These are phyloP conservation scores for Planiliza haematocheilus DNA, from an alignment of 2,113 vertebrate species.

Conservation along the genomic window DNA sequence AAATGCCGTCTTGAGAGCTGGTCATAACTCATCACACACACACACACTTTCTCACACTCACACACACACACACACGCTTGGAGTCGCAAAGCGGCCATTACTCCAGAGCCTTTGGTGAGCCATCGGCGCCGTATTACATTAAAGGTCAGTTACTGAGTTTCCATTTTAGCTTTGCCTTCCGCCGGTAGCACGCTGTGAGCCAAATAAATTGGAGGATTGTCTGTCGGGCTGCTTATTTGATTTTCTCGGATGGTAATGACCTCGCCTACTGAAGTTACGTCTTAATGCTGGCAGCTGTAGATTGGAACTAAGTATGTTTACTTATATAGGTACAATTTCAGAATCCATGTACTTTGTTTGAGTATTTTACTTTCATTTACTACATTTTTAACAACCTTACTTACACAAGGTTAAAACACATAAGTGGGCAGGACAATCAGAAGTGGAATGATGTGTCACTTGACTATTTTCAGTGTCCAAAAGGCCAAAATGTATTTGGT, in stretches of 20 bases:
- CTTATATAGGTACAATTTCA: too few relatives aligned
- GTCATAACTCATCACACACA: conserved; percentile 67
- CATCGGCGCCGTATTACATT: conserved; percentile 68
- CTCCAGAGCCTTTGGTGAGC: conserved; percentile 60
- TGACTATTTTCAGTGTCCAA: too few relatives aligned
- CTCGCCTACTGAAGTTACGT: conserved; percentile 31
- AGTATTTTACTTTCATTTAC: neutral
- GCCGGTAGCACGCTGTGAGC: conserved; percentile 51
- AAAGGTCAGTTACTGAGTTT: conserved; percentile 76
- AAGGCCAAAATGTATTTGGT: too few relatives aligned
- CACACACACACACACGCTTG: too few relatives aligned
- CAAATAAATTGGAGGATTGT: conserved; percentile 70
- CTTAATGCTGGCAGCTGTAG: conserved; percentile 3
- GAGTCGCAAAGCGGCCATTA: conserved; percentile 24
- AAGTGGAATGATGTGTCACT: too few relatives aligned
- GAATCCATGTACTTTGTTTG: too few relatives aligned
- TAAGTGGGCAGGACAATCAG: too few relatives aligned
- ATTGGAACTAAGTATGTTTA: neutral
- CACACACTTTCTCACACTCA: conserved; percentile 26
- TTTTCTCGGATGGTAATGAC: conserved; percentile 51
- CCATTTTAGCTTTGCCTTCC: conserved; percentile 66
- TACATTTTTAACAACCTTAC: too few relatives aligned
- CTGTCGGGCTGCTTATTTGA: conserved; percentile 60
- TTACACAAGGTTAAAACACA: too few relatives aligned
- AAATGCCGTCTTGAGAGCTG: conserved; percentile 64